These are phyloP conservation scores for Caenorhabditis zanzibari DNA, from an alignment of 2,888 invertebrate species.

Conservation along the genomic window DNA sequence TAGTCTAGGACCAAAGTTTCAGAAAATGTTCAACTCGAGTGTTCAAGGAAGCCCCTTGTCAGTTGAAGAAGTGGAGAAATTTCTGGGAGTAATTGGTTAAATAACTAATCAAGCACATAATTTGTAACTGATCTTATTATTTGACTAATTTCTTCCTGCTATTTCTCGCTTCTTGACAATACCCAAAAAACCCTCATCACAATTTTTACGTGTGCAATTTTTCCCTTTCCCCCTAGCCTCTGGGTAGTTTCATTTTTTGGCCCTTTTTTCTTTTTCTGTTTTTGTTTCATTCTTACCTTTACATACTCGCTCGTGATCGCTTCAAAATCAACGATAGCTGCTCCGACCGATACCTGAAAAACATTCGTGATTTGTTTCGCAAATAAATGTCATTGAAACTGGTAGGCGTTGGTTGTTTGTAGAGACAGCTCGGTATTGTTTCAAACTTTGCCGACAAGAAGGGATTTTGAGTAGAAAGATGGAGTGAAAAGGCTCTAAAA, in stretches of 20 bases:
- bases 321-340: conserved; percentile 83
- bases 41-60: no score
- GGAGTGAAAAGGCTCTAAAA: background rate
- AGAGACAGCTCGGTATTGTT: conserved; percentile 47
- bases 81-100: no score
- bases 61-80: no score
- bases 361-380: conserved; percentile 49
- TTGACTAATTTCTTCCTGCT: background rate
- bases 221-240: background rate
- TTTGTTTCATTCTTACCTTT: conserved; percentile 84
- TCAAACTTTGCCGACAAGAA: conserved; percentile 40
- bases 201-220: conserved; percentile 35
- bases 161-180: no score
- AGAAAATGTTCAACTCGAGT: no score
- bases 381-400: conserved; percentile 63
- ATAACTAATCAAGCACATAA: no score
- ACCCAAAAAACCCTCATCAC: background rate
- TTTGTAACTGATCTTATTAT: no score
- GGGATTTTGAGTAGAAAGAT: conserved; percentile 14
- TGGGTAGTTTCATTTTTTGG: background rate
- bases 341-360: conserved; percentile 83
- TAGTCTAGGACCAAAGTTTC: no score
- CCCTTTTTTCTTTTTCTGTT: background rate
- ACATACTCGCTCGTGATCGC: conserved; percentile 83
- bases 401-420: conserved; percentile 61